Conservation (phyloP, 92 coral and sea anemone genomes). For the Bergia puertoricense region DNA sequence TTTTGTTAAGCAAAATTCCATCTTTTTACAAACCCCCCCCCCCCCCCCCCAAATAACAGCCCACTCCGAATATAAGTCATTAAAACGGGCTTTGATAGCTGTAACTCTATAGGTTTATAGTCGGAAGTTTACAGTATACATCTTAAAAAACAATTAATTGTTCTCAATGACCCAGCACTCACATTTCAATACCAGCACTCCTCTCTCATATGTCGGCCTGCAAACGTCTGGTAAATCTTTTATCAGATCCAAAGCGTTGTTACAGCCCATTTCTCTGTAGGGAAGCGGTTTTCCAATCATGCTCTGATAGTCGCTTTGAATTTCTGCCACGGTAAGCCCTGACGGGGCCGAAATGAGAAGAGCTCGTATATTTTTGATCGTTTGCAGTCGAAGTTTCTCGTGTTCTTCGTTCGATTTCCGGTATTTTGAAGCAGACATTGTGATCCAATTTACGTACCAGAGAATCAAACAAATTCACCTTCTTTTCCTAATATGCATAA, state of each 20-base stretch:
- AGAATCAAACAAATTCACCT: background rate
- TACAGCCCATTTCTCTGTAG: conserved; percentile 75
- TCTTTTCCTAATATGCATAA: background rate
- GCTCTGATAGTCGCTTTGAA: conserved; percentile 82
- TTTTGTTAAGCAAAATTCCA: no score
- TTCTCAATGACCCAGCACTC: background rate
- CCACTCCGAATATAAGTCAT: no score
- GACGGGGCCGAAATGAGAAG: conserved; percentile 92
- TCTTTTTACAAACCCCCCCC: no score
- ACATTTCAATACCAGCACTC: conserved; percentile 83
- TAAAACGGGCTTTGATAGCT: no score
- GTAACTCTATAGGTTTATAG: no score
- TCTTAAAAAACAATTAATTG: no score
- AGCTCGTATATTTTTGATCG: conserved; percentile 80
- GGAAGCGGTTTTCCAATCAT: conserved; percentile 93
- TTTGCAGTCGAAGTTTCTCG: conserved; percentile 55
- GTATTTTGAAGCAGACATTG: conserved; percentile 20
- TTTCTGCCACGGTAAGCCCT: conserved; percentile 84
- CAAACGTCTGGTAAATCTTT: conserved; percentile 95
- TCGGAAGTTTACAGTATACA: no score
- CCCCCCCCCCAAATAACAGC: no score
- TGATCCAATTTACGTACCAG: background rate
- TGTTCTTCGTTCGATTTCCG: conserved; percentile 42
- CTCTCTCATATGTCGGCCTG: conserved; percentile 76
- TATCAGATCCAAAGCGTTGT: conserved; percentile 70